Evolutionary conservation across 2,113 vertebrate genomes (phyloP), one percentile per base, ranked within the genome.

Genomic region (Anolis carolinensis): DNA sequence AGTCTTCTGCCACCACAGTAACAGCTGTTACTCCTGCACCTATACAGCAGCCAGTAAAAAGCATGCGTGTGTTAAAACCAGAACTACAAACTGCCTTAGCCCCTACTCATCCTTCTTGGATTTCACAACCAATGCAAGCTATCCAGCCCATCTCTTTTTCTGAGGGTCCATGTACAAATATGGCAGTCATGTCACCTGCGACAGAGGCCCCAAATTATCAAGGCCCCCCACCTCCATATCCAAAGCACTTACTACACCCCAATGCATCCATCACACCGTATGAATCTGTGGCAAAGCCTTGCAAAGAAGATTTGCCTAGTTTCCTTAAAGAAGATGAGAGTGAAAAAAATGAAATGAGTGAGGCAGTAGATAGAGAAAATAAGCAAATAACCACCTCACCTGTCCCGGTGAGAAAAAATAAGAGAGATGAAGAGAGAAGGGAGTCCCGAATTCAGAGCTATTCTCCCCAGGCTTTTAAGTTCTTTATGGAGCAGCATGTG

Each of bases 401-500:
- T 0, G 98, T 99, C 83, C 98, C 98, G 0, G 97, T 99, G 78
- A 96, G 98, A 39, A 98, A 97, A 82, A 98, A 97, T 93, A 98
- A 98, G 92, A 98, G 97, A 59, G 98, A 98, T 73, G 98, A 99
- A 95, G 98, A 97, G 67, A 95, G 98, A 30, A 97, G 98, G 81
- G 98, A 98, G 5, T 97, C 97, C 80, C 95, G 97, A 18, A 95
- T 99, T 77, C 97, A 98, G 1, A 96, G 97, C 84, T 99, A 99
- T 36, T 99, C 99, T 18, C 98, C 98, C 9, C 98, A 99, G 92
- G 99, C 99, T n/a, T 99, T 99, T 93, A 99, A 99, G 93, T 99
- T 99, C 94, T 99, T 99, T 82, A 99, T 99, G 99, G 99, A 99
- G 88, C 99, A 99, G 72, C 99, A 99, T 0, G 98, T 99, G 89